These are phyloP conservation scores for Capra hircus DNA, from an alignment of 2,113 vertebrate genomes.

Conservation along the genomic window DNA sequence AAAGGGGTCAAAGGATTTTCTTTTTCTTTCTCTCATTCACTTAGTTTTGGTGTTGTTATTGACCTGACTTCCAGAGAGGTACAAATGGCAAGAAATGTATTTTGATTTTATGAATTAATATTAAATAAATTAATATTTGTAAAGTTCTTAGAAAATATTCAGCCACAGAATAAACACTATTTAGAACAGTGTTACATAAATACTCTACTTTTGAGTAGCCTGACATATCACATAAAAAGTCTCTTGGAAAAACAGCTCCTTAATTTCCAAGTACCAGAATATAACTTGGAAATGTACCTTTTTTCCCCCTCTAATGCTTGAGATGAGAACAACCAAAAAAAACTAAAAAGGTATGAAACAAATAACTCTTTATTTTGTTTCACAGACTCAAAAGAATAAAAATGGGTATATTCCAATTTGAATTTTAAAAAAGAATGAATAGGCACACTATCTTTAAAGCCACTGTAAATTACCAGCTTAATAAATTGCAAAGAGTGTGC, in stretches of 20 bases:
- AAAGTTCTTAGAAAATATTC: not conserved
- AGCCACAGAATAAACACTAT: not conserved
- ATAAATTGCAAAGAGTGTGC: conserved; percentile 68
- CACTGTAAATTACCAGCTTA: conserved; percentile 59
- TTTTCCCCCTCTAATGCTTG: not conserved
- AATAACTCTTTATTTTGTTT: conserved; percentile 31
- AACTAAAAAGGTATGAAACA: not conserved
- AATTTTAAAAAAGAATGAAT: conserved; percentile 16
- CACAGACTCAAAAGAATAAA: conserved; percentile 14
- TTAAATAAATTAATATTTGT: not conserved
- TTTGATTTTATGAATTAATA: not conserved
- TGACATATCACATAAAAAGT: not conserved
- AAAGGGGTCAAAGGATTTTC: not conserved
- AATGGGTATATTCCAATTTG: not conserved
- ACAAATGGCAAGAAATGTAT: not conserved
- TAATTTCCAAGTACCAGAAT: not conserved
- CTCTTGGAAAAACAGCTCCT: not conserved
- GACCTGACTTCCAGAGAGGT: not conserved
- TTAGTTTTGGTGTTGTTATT: not conserved
- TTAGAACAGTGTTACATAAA: not conserved
- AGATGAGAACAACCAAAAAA: conserved; percentile 9
- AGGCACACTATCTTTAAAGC: conserved; percentile 20
- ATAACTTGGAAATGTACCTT: not conserved
- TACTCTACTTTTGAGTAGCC: not conserved
- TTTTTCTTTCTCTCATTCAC: not conserved